Conservation (phyloP, 1,140 invertebrate genomes). For the Heliothis subflexa region DNA sequence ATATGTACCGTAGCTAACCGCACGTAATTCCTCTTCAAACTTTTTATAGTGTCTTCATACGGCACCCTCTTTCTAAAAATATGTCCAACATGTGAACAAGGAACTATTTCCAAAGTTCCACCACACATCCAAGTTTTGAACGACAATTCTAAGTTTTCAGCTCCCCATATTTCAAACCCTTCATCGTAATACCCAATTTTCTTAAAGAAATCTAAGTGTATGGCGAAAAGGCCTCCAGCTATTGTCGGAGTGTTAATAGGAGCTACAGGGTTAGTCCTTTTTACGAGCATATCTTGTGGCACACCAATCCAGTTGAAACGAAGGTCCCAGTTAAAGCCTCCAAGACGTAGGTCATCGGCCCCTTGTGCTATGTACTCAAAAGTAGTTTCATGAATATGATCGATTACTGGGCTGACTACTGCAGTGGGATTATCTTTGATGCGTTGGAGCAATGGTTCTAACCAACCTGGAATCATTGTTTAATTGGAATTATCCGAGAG, state of each 20-base stretch:
- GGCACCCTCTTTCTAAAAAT: slow-evolving; percentile 96
- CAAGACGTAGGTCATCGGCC: slow-evolving; percentile 54
- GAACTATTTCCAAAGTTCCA: slow-evolving; percentile 95
- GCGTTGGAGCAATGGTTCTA: slow-evolving; percentile 95
- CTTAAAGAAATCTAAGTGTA: slow-evolving; percentile 94
- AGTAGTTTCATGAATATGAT: slow-evolving; percentile 91
- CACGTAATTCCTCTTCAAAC: slow-evolving; percentile 93
- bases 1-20: slow-evolving; percentile 90
- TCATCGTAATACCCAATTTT: slow-evolving; percentile 95
- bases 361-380: slow-evolving; percentile 65
- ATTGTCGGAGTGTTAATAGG: slow-evolving; percentile 90
- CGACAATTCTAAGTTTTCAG: slow-evolving; percentile 98
- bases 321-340: slow-evolving; percentile 58
- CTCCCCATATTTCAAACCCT: slow-evolving; percentile 92
- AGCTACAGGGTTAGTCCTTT: slow-evolving; percentile 44
- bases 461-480: slow-evolving; percentile 89
- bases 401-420: slow-evolving; percentile 95
- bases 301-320: slow-evolving; percentile 56
- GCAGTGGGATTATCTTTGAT: slow-evolving; percentile 93
- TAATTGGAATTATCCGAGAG: too few relatives aligned
- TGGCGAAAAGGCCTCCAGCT: slow-evolving; percentile 96
- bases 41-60: slow-evolving; percentile 92
- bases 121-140: slow-evolving; percentile 98
- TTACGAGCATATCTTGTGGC: slow-evolving; percentile 26
- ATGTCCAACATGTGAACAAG: slow-evolving; percentile 98